Evolutionary conservation across 2,888 invertebrate genomes (phyloP), one percentile per base, ranked within the genome.

Genomic region (Drosophila kuntzei): DNA sequence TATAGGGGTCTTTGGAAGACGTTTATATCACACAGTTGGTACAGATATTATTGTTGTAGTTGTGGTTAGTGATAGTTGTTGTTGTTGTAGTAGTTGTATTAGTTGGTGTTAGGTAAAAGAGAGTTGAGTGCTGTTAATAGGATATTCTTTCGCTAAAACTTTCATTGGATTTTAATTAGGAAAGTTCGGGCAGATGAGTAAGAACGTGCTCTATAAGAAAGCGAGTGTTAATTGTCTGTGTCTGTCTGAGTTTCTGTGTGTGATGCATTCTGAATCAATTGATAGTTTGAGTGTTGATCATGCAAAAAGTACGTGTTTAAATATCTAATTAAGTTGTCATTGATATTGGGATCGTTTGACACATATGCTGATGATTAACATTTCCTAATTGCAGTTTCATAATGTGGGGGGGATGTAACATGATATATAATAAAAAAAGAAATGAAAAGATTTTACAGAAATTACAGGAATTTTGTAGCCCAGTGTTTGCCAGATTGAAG

Each of bases 1-100:
- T 91, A 89, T 90, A 90, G 76, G 90, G 90, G 89, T 90, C 90
- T 90, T 90, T 90, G 81, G 80, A 81, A 79, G 73, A 89, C 81
- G 65, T 74, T 71, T 65, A 65, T 65, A 49, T 71, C 76, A 80
- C 77, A 67, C 64, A 70, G 67, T 70, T 64, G 73, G 39, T 71
- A 49, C 29, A 51, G 41, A 25, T 61, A 51, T 39, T 57, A 20
- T 58, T 47, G 11, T 68, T 51, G 44, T 49, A 32, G 12, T 67
- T 47, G 44, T 63, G 29, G 58, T 61, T 50, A 37, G 60, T 54
- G 53, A 54, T 44, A 32, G 20, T 54, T 55, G 63, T 66, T 54
- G 57, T 77, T 44, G 62, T 66, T 57, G 65, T 70, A 54, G 75
- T 81, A 62, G 55, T 71, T 71, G 61, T 65, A 47, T 67, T 60